Evolutionary conservation across 1,140 invertebrate species (phyloP).

Genomic region (Lethocerus indicus): DNA sequence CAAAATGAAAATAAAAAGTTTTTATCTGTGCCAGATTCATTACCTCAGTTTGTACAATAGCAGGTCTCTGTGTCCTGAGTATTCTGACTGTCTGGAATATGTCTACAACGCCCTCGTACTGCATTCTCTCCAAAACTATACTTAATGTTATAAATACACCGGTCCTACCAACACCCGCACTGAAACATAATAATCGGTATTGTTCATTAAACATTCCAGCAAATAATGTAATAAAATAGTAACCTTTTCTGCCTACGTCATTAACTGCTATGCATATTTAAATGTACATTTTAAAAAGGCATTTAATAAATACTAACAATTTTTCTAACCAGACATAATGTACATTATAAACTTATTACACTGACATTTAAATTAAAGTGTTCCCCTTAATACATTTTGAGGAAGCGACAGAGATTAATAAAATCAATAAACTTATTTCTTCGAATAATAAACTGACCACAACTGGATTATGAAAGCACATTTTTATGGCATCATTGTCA

Average conservation of each 20-base stretch:
- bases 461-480: too few relatives aligned
- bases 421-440: too few relatives aligned
- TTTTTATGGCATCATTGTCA: too few relatives aligned
- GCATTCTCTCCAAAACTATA: conserved; percentile 96
- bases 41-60: conserved; percentile 99
- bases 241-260: too few relatives aligned
- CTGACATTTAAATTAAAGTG: too few relatives aligned
- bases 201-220: background rate
- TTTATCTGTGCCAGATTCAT: conserved; percentile 5
- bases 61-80: conserved; percentile 90
- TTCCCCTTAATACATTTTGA: too few relatives aligned
- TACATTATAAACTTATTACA: background rate
- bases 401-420: too few relatives aligned
- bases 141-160: conserved; percentile 97
- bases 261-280: too few relatives aligned
- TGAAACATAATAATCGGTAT: conserved; percentile 22
- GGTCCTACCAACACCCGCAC: conserved; percentile 88
- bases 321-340: background rate
- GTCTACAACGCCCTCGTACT: conserved; percentile 96
- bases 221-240: background rate
- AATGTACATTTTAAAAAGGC: too few relatives aligned
- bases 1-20: conserved; percentile 1
- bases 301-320: too few relatives aligned
- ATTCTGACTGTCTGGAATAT: conserved; percentile 98
- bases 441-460: too few relatives aligned